Conservation (phyloP, 2,113 vertebrate species). For the Coptodon bakossiorum region DNA sequence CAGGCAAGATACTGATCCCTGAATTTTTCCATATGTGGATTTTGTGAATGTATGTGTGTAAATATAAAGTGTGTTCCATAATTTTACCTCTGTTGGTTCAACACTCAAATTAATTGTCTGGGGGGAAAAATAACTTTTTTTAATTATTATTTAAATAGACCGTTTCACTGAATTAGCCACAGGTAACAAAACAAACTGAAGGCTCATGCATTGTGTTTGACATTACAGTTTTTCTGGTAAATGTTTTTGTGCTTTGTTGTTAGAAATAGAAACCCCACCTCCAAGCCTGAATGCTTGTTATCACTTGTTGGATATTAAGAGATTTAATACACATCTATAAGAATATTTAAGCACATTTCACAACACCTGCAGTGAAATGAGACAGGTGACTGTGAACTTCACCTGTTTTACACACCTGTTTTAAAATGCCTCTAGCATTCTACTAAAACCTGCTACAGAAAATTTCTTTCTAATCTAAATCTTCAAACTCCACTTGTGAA, state of each 20-base stretch:
- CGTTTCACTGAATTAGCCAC: neutral
- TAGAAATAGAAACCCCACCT: neutral
- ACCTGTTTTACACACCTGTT: neutral
- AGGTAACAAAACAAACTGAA: neutral
- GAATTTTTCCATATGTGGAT: neutral
- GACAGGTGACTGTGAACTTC: neutral
- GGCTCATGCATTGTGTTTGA: neutral
- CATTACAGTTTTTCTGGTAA: neutral
- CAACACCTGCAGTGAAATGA: neutral
- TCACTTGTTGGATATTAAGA: neutral
- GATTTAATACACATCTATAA: neutral
- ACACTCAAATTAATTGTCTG: neutral
- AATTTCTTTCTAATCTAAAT: neutral
- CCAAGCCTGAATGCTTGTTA: neutral
- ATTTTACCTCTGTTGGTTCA: neutral
- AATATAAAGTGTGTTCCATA: neutral
- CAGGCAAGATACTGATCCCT: neutral
- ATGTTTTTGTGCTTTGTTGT: neutral
- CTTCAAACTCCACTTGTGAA: neutral
- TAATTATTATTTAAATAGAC: neutral
- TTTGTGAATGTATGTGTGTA: neutral
- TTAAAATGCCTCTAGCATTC: neutral
- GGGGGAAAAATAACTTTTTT: fast-evolving
- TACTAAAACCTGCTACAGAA: neutral
- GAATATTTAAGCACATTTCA: neutral